Percentiles rank a stretch among this genome's conserved stretches.
Evolutionary conservation across 2,888 invertebrate genomes (phyloP).

Genomic region (Aspidapion aeneum): DNA sequence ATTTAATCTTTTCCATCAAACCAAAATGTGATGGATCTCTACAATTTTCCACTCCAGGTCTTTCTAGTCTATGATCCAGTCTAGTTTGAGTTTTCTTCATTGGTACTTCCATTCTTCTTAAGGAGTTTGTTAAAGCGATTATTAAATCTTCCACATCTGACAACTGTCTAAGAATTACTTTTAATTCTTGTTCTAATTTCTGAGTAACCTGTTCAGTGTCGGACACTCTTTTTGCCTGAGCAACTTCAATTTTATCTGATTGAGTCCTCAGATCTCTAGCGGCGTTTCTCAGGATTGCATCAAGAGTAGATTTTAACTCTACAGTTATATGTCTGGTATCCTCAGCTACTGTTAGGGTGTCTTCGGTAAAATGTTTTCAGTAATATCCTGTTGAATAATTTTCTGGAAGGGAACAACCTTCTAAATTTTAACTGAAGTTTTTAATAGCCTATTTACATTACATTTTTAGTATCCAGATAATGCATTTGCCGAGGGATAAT

Average conservation of each 20-base stretch:
- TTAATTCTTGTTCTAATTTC: constrained; percentile 64
- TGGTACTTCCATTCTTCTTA: constrained; percentile 62
- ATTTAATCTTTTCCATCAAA: background rate
- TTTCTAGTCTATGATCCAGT: constrained; percentile 67
- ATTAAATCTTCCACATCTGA: constrained; percentile 74
- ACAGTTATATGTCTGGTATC: constrained; percentile 69
- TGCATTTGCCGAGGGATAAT: background rate
- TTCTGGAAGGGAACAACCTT: no score
- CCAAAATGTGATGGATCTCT: constrained; percentile 68
- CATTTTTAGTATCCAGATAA: constrained; percentile 41
- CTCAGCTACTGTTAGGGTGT: constrained; percentile 70
- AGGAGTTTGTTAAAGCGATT: constrained; percentile 60
- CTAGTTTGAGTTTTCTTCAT: constrained; percentile 73
- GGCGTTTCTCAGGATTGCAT: constrained; percentile 67
- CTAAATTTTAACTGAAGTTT: no score
- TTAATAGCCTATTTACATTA: no score
- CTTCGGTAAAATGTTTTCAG: constrained; percentile 78
- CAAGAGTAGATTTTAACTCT: constrained; percentile 63
- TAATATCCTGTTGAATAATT: constrained; percentile 79
- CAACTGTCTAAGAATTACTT: constrained; percentile 63
- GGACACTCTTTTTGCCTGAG: constrained; percentile 68
- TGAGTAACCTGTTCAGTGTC: constrained; percentile 70
- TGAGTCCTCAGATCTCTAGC: constrained; percentile 76
- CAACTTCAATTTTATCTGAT: constrained; percentile 74
- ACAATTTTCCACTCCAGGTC: constrained; percentile 79